Base-by-base conservation (phyloP, 2,888 invertebrate species). In the Sesamia inferens region DNA sequence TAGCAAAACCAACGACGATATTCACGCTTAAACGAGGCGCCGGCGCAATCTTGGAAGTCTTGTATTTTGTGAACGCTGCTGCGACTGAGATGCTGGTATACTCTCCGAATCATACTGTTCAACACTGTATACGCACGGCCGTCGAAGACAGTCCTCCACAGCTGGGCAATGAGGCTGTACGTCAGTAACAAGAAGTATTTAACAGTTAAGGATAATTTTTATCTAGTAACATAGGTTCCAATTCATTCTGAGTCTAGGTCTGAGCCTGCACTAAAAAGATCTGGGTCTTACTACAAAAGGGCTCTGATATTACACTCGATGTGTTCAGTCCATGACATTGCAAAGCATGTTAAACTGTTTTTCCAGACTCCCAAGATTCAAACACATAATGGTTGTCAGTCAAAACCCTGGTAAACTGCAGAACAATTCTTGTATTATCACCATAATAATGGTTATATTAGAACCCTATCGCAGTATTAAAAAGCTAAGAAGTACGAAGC, bases 161-260 rank as follows among this genome's bases (percentile, higher is more conserved):
- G 84, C 81, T 84, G 84, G 59, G 68, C 81, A 81, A 84, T 63
- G 81, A 81, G 59, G 81, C 81, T 81, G 84, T 65, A 67, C 71
- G 81, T 83, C 81, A 81, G 84, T 84, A 81, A 81, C 75, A 81
- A 84, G 59, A 69, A 73, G 51, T 68, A 68, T 71, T 71, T 83
- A 65, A 68, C 61, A 74, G 74, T 74, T 13, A 13, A 62, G 10
- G 54, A 22, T 5, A 0, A 24, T 54, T 58, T 57, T 22, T 47
- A 57, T 51, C 7, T 59, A 54, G 22, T 2, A 54, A 61, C 51
- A 51, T 7, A 61, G 22, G 47, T n/a, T 3, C 14, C 14, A 39
- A n/a, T 44, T 19, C 0, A n/a, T 62, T 55, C 19, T 22, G 16
- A 47, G 24, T 51, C 19, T 24, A 51, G 55, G 14, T 44, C 44